phyloP scores from a whole-genome alignment of 2,888 invertebrate species.

The Allygus modestus region DNA sequence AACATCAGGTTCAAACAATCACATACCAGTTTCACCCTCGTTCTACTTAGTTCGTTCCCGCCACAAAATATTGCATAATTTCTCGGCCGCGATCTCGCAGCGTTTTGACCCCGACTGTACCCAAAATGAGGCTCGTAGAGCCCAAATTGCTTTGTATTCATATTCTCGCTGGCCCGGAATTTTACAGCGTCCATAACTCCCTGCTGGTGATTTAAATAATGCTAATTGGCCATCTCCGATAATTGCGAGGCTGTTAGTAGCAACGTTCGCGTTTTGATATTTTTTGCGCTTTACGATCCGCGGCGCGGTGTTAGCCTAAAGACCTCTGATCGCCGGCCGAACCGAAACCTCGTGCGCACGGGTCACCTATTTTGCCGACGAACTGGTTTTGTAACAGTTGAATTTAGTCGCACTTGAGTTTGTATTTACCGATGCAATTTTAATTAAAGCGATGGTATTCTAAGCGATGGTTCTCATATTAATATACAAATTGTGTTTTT shows the following conservation, averaged over 20 bases:
- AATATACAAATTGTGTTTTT: no score
- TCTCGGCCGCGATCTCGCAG: neutral
- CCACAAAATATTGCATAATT: neutral
- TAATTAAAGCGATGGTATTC: no score
- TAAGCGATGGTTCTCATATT: no score
- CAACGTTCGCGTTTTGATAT: conserved; percentile 26
- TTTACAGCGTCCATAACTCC: conserved; percentile 52
- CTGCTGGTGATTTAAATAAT: conserved; percentile 48
- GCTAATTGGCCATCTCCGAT: conserved; percentile 44
- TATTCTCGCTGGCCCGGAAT: conserved; percentile 51
- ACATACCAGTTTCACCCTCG: no score
- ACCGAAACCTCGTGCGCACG: neutral
- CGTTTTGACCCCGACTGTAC: conserved; percentile 23
- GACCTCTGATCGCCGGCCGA: conserved; percentile 29
- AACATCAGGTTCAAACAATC: no score
- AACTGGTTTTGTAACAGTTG: no score
- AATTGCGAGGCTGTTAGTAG: conserved; percentile 45
- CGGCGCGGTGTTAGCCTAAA: conserved; percentile 15
- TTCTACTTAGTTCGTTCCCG: neutral
- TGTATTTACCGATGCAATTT: no score
- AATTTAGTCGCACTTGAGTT: no score
- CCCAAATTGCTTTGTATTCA: conserved; percentile 55
- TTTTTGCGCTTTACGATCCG: conserved; percentile 9
- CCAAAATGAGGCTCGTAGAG: conserved; percentile 46
- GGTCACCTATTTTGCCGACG: no score